Base-by-base conservation (phyloP, 2,797 vertebrate genomes). In the Leptoclinus maculatus region DNA sequence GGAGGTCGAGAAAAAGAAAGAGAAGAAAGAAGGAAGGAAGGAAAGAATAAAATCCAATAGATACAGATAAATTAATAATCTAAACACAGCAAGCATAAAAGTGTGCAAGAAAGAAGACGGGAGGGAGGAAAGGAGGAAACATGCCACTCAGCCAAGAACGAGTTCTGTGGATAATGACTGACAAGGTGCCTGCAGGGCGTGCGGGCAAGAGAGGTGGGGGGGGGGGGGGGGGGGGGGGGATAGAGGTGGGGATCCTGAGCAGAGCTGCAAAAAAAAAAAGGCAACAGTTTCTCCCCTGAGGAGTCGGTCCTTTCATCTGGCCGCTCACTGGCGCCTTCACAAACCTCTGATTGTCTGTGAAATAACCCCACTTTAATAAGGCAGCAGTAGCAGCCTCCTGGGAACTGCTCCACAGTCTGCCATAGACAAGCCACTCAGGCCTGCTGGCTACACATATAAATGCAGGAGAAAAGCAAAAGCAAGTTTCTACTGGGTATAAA, bases 321-420 rank as follows among this genome's bases (percentile, higher is more conserved):
- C 95, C 94, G 95, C 95, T 95, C 88, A 90, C 95, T 96, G 95
- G 95, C 95, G 95, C 95, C 95, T 95, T 92, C 93, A 91, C 94
- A 95, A 94, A 92, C 93, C 94, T 94, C 95, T 91, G 94, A 95
- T 95, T 95, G 95, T 96, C 95, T 96, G 94, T 95, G 93, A 95
- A 95, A 95, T 94, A 94, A 94, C 91, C 92, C 92, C 89, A 91
- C 93, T 94, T 95, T 92, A 95, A 95, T 94, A 94, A 94, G 93
- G 84, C 88, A 87, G 84, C 88, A 87, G 82, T 62, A 80, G 84
- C 90, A 88, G 90, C 80, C 92, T 92, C 93, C 91, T 93, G 94
- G 92, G 93, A 94, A 94, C 89, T 84, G 77, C 72, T 77, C 78
- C 72, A 80, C 88, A 80, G 87, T 81, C 80, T 83, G 75, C 86